Percentiles rank a stretch among this genome's conserved stretches.
Conservation (phyloP, 1,140 invertebrate genomes). For the Diachasma alloeum region DNA sequence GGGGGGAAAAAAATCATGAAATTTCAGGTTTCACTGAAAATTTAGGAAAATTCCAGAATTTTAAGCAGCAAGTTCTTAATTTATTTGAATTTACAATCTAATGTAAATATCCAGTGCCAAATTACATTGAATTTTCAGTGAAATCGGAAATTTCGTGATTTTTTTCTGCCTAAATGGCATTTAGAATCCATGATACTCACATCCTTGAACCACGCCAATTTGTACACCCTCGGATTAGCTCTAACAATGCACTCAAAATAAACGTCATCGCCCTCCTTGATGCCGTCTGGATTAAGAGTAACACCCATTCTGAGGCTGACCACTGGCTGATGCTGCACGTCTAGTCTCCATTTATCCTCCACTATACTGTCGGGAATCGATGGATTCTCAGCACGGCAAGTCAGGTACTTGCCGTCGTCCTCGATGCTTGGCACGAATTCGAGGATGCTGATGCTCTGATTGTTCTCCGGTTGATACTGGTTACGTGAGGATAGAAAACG, state of each 20-base stretch:
- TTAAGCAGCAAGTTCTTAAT: too few species aligned
- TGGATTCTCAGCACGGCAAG: conserved; percentile 87
- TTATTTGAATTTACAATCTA: too few species aligned
- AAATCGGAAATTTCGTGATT: too few species aligned
- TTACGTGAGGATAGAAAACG: conserved; percentile 25
- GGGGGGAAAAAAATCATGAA: too few species aligned
- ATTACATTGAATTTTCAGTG: too few species aligned
- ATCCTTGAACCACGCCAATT: conserved; percentile 85
- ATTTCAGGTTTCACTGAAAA: too few species aligned
- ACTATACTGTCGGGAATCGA: conserved; percentile 80
- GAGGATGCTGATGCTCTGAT: conserved; percentile 84
- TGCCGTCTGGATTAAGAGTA: conserved; percentile 80
- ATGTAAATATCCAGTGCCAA: too few species aligned
- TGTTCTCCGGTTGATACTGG: conserved; percentile 82
- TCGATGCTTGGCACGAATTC: conserved; percentile 82
- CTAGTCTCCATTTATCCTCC: conserved; percentile 82
- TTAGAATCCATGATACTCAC: conserved; percentile 68
- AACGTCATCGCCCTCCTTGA: conserved; percentile 86
- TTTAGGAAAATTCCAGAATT: too few species aligned
- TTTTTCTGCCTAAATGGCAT: neutral
- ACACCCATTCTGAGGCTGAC: conserved; percentile 80
- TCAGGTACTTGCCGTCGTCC: conserved; percentile 87
- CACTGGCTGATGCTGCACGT: conserved; percentile 81
- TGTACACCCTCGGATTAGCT: conserved; percentile 82
- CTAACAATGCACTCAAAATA: conserved; percentile 83